Percentiles rank a stretch among this genome's conserved stretches.
These are phyloP conservation scores for Paradoxurus hermaphroditus DNA, from an alignment of 2,113 vertebrate species.

Conservation along the genomic window DNA sequence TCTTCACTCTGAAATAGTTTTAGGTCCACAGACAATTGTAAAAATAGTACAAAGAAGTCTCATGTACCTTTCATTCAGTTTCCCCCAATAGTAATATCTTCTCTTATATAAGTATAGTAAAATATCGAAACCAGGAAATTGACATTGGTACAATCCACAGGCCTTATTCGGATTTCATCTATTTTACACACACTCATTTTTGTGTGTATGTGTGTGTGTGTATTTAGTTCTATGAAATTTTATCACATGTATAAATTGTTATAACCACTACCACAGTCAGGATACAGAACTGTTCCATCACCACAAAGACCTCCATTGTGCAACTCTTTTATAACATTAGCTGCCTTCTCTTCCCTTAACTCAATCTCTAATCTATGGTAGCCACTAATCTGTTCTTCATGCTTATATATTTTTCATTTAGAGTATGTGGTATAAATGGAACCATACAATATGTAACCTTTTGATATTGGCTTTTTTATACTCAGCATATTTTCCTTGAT, in stretches of 20 bases:
- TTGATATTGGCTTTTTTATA: constrained; percentile 8
- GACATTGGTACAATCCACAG: background rate
- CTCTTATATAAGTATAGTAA: background rate
- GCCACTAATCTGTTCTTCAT: background rate
- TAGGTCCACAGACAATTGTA: background rate
- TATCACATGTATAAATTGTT: background rate
- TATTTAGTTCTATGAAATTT: background rate
- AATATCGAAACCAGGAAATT: background rate
- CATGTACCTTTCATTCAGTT: background rate
- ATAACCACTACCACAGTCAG: background rate
- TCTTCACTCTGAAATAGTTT: background rate
- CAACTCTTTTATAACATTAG: background rate
- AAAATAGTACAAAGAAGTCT: background rate
- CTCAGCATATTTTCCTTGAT: background rate
- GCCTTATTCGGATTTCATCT: background rate
- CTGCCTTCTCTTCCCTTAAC: background rate
- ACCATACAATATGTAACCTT: background rate
- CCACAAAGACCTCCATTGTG: background rate
- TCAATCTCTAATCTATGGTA: background rate
- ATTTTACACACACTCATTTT: background rate
- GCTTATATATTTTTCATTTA: background rate
- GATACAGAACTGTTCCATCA: background rate
- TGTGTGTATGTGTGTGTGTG: background rate
- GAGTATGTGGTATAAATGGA: background rate
- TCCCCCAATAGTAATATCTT: background rate